A percentile compares a stretch with the other conserved stretches of the same genome.
phyloP scores from a whole-genome alignment of 1,140 invertebrate species.

The Drosophila kurseongensis region DNA sequence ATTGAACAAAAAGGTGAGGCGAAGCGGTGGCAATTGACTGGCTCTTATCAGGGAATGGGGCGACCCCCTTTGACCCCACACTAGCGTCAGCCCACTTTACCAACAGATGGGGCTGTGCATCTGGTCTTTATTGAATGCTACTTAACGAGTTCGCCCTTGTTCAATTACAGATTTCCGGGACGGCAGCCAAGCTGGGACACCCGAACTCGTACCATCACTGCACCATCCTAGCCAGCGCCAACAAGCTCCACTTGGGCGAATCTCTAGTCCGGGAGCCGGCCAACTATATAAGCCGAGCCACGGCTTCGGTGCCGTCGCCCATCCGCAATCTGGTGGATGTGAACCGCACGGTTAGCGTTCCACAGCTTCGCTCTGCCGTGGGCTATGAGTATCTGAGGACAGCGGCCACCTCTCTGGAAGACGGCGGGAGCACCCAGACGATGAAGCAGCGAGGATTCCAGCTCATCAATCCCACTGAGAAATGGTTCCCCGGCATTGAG shows the following conservation, averaged over 20 bases:
- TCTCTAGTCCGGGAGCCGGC: constrained; percentile 88
- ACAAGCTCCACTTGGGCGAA: constrained; percentile 89
- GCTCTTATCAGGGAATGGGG: constrained; percentile 42
- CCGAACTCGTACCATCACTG: constrained; percentile 97
- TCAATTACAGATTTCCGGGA: constrained; percentile 91
- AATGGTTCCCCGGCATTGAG: constrained; percentile 93
- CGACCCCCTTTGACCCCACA: constrained; percentile 40
- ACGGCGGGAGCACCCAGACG: constrained; percentile 88
- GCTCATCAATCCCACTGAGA: constrained; percentile 93
- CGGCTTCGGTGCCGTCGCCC: constrained; percentile 91
- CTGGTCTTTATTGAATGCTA: constrained; percentile 8
- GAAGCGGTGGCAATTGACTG: constrained; percentile 3
- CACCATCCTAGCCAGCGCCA: constrained; percentile 94
- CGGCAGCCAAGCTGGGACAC: constrained; percentile 94
- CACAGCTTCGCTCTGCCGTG: constrained; percentile 89
- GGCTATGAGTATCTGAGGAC: constrained; percentile 94
- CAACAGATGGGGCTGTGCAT: constrained; percentile 23
- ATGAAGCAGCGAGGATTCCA: constrained; percentile 92
- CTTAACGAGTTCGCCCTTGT: constrained; percentile 10
- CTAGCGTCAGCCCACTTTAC: constrained; percentile 14
- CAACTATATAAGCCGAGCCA: constrained; percentile 91
- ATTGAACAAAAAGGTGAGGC: constrained; percentile 88
- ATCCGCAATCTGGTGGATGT: constrained; percentile 92
- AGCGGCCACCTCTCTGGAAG: constrained; percentile 87
- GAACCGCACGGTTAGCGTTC: constrained; percentile 88